These are phyloP conservation scores for Antrozous pallidus DNA, from an alignment of 2,797 vertebrate species.

Conservation along the genomic window DNA sequence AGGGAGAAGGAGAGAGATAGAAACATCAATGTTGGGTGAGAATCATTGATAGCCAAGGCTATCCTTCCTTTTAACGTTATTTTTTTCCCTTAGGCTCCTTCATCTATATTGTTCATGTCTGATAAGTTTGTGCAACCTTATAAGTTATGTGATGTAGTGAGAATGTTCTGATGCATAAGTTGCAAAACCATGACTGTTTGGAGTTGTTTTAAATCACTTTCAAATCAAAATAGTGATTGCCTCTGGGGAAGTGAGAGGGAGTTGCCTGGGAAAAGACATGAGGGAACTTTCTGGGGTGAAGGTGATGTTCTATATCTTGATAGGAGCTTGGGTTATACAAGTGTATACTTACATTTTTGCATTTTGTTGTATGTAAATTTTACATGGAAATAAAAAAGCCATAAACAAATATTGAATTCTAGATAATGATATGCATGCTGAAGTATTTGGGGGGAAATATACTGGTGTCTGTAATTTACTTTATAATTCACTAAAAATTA, in stretches of 20 bases:
- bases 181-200: background rate
- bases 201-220: slow-evolving; percentile 7
- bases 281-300: background rate
- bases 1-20: too few species aligned
- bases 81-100: background rate
- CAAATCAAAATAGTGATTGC: slow-evolving; percentile 1
- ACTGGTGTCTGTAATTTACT: background rate
- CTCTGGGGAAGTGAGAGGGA: background rate
- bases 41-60: too few species aligned
- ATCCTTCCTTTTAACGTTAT: background rate
- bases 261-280: background rate
- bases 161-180: background rate
- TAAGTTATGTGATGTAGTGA: background rate
- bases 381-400: background rate
- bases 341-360: background rate
- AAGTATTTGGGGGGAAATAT: background rate
- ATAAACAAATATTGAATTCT: background rate
- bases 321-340: background rate
- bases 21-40: too few species aligned
- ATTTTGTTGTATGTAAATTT: background rate
- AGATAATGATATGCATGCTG: background rate
- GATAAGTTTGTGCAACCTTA: background rate
- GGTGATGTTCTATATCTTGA: background rate
- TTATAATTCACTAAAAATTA: background rate
- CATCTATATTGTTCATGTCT: background rate